Conservation (phyloP, 2,797 vertebrate species). For the Tokudaia tokunoshimensis region DNA sequence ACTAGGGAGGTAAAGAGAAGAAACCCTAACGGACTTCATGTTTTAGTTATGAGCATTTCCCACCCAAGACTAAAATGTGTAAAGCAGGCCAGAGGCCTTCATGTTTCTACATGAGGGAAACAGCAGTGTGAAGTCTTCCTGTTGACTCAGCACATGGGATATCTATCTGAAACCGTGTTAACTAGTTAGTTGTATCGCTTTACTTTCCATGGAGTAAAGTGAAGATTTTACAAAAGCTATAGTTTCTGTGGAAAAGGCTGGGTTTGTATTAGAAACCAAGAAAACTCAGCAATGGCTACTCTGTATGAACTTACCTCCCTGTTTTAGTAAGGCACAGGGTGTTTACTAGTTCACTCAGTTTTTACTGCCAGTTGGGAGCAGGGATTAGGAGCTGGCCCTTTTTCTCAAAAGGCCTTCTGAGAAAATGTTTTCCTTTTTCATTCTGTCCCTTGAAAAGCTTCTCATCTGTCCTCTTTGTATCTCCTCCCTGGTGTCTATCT, state of each 20-base stretch:
- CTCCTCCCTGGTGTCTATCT: not conserved
- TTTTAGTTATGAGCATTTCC: slow-evolving; percentile 58
- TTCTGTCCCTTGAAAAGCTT: slow-evolving; percentile 28
- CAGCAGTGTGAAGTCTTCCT: slow-evolving; percentile 21
- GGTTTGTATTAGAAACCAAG: slow-evolving; percentile 69
- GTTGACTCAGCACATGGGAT: slow-evolving; percentile 49
- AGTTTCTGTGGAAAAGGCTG: slow-evolving; percentile 43
- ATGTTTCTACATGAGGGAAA: slow-evolving; percentile 59
- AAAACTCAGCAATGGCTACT: slow-evolving; percentile 42
- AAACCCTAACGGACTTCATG: slow-evolving; percentile 52
- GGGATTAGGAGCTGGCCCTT: slow-evolving; percentile 47
- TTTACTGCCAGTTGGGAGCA: slow-evolving; percentile 68
- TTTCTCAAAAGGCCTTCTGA: slow-evolving; percentile 40
- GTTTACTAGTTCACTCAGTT: slow-evolving; percentile 69
- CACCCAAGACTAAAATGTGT: slow-evolving; percentile 54
- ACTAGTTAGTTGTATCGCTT: slow-evolving; percentile 20
- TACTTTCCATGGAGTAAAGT: not conserved
- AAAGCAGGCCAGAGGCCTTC: slow-evolving; percentile 31
- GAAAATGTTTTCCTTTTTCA: slow-evolving; percentile 27
- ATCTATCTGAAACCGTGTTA: slow-evolving; percentile 15
- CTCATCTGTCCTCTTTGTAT: not conserved
- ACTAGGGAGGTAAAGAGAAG: slow-evolving; percentile 46
- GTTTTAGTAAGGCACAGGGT: slow-evolving; percentile 71
- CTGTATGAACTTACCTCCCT: slow-evolving; percentile 65
- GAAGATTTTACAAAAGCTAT: slow-evolving; percentile 40